These are phyloP conservation scores for Acleris emargana DNA, from an alignment of 2,888 invertebrate genomes.

Conservation along the genomic window DNA sequence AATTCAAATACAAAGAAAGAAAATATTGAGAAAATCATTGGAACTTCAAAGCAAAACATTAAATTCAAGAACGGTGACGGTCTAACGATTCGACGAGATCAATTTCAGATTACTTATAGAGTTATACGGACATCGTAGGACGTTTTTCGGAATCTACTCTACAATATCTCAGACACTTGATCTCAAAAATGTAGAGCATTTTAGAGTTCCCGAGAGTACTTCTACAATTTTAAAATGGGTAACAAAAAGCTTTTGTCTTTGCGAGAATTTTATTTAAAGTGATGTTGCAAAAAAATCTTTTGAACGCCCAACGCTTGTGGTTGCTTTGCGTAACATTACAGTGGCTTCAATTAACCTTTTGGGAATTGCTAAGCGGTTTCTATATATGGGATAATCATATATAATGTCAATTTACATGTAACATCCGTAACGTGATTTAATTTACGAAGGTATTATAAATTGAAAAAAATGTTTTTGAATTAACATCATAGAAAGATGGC, in stretches of 20 bases:
- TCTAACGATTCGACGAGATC: slow-evolving; percentile 45
- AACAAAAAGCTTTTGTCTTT: slow-evolving; percentile 14
- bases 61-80: slow-evolving; percentile 36
- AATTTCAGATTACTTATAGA: slow-evolving; percentile 44
- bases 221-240: slow-evolving; percentile 21
- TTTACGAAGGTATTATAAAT: too few relatives aligned
- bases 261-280: neutral
- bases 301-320: slow-evolving; percentile 17
- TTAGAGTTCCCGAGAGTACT: slow-evolving; percentile 6
- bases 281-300: slow-evolving; percentile 7
- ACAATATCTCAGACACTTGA: slow-evolving; percentile 29
- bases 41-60: slow-evolving; percentile 31
- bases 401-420: too few relatives aligned
- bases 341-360: neutral
- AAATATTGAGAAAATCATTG: slow-evolving; percentile 16
- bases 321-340: neutral
- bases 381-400: too few relatives aligned
- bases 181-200: slow-evolving; percentile 28
- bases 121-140: slow-evolving; percentile 28
- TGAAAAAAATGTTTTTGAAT: too few relatives aligned
- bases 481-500: too few relatives aligned
- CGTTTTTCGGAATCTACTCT: slow-evolving; percentile 31
- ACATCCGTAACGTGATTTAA: too few relatives aligned
- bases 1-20: slow-evolving; percentile 26
- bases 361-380: neutral